Evolutionary conservation across 2,888 invertebrate genomes (phyloP).

Genomic region (Arge pagana): DNA sequence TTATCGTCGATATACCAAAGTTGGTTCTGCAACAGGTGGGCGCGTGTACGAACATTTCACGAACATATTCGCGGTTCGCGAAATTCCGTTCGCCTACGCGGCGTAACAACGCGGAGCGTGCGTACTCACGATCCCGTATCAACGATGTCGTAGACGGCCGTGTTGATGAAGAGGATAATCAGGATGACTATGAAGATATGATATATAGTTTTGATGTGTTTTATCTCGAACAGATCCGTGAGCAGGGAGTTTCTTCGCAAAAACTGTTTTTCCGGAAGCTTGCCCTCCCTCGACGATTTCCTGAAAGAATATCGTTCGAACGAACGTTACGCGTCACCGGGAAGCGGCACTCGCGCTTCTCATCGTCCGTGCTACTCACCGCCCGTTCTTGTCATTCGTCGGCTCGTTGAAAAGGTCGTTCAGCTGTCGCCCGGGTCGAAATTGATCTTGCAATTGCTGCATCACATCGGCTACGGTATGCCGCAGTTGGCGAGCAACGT

Average conservation of each 20-base stretch:
- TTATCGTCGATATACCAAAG: constrained; percentile 66
- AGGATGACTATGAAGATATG: constrained; percentile 83
- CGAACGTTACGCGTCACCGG: no score
- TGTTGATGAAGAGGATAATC: constrained; percentile 73
- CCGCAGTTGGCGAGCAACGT: constrained; percentile 35
- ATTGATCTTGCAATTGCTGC: constrained; percentile 25
- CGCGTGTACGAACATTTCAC: no score
- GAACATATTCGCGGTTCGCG: no score
- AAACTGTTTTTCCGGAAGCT: constrained; percentile 69
- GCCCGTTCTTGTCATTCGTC: constrained; percentile 31
- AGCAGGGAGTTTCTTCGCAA: constrained; percentile 76
- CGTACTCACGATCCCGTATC: constrained; percentile 75
- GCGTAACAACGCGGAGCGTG: no score
- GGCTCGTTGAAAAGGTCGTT: constrained; percentile 15
- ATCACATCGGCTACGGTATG: constrained; percentile 39
- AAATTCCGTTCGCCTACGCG: no score
- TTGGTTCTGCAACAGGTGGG: constrained; percentile 59
- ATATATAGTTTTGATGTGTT: constrained; percentile 82
- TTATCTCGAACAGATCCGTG: constrained; percentile 76
- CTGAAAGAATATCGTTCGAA: no score
- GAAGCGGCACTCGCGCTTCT: no score
- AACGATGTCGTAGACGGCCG: constrained; percentile 73
- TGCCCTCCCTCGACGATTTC: constrained; percentile 38
- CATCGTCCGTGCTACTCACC: constrained; percentile 22
- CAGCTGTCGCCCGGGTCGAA: constrained; percentile 16